Evolutionary conservation across 1,140 invertebrate species (phyloP).

Genomic region (Pseudoatta argentina): DNA sequence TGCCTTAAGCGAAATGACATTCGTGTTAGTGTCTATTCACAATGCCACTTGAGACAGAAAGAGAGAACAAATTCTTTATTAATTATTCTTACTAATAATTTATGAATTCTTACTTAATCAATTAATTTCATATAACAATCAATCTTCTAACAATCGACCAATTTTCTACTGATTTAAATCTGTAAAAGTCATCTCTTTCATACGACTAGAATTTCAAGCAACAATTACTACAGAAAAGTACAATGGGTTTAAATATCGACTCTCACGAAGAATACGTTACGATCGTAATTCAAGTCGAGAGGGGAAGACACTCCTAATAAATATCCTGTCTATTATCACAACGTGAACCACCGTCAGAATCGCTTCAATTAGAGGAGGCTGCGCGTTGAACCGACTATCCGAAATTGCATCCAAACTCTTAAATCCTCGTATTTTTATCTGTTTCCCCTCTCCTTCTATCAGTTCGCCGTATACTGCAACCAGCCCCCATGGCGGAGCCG

Average conservation of each 20-base stretch:
- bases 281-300: slow-evolving; percentile 7
- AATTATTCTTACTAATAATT: too few relatives aligned
- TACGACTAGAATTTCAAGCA: background rate
- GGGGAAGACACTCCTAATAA: background rate
- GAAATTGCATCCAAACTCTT: slow-evolving; percentile 47
- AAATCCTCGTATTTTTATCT: slow-evolving; percentile 26
- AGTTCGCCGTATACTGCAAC: slow-evolving; percentile 3
- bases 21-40: background rate
- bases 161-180: background rate
- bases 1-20: background rate
- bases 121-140: background rate
- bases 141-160: background rate
- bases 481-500: slow-evolving; percentile 63
- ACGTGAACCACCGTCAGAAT: background rate
- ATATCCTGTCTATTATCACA: slow-evolving; percentile 15
- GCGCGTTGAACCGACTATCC: slow-evolving; percentile 14
- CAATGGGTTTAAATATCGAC: background rate
- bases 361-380: slow-evolving; percentile 44
- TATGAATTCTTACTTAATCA: background rate
- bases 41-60: background rate
- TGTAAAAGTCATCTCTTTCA: background rate
- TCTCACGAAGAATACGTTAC: slow-evolving; percentile 12
- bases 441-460: background rate
- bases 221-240: background rate
- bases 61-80: background rate